Percentiles rank a stretch among this genome's conserved stretches.
Conservation (phyloP, 2,113 vertebrate species). For the Neotragus moschatus region DNA sequence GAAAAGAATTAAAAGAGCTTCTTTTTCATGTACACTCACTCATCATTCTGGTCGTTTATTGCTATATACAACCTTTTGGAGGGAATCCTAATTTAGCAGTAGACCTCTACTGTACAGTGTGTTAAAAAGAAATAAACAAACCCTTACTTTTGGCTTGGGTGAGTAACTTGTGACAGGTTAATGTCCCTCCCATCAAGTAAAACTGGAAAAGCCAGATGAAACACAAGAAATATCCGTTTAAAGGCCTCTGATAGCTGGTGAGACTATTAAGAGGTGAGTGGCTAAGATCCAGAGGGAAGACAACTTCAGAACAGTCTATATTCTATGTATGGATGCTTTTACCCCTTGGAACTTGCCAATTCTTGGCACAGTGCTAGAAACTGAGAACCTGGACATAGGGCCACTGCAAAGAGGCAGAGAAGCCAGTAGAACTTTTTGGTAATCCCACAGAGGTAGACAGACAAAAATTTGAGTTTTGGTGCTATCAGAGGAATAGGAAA, state of each 20-base stretch:
- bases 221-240: not conserved
- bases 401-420: not conserved
- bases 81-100: not conserved
- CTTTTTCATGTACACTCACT: not conserved
- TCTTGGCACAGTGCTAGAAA: not conserved
- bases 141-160: not conserved
- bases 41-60: not conserved
- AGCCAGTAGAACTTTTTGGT: not conserved
- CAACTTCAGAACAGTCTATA: not conserved
- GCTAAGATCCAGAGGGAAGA: not conserved
- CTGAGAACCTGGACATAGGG: not conserved
- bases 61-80: not conserved
- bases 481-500: not conserved
- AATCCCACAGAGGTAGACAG: not conserved
- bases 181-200: not conserved
- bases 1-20: not conserved
- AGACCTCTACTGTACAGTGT: not conserved
- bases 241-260: not conserved
- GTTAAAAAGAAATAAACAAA: constrained; percentile 12
- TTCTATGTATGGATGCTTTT: not conserved
- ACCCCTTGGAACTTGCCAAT: not conserved
- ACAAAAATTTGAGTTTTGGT: not conserved
- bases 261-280: not conserved
- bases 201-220: constrained; percentile 37
- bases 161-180: not conserved